These are phyloP conservation scores for Trichogramma evanescens DNA, from an alignment of 2,888 invertebrate species.

Conservation along the genomic window DNA sequence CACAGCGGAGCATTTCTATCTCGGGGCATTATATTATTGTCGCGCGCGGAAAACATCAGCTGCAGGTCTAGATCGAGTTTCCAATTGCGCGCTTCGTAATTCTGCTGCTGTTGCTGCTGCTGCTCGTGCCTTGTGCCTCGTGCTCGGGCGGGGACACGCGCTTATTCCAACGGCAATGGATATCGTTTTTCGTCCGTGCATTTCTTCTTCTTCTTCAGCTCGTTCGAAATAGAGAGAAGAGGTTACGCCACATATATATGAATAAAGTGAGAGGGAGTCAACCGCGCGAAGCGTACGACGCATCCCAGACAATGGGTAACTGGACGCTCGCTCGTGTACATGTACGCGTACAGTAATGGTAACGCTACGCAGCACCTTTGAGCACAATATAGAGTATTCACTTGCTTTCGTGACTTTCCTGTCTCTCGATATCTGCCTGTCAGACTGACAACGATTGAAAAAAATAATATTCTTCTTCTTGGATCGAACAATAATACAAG, in stretches of 20 bases:
- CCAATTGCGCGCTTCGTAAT: conserved; percentile 27
- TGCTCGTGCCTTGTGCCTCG: neutral
- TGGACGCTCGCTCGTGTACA: conserved; percentile 16
- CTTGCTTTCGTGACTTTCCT: conserved; percentile 29
- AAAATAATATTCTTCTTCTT: no score
- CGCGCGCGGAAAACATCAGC: no score
- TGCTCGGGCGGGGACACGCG: no score
- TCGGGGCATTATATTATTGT: no score
- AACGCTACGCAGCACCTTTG: conserved; percentile 16
- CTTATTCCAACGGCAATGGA: conserved; percentile 27
- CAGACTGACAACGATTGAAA: neutral
- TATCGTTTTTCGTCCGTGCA: conserved; percentile 36
- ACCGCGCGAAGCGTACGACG: neutral
- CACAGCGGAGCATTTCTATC: no score
- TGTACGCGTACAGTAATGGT: no score
- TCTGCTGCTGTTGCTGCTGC: no score
- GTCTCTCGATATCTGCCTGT: conserved; percentile 32
- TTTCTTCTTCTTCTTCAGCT: conserved; percentile 26
- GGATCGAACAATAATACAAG: no score
- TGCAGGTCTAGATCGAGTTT: conserved; percentile 27
- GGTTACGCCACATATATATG: neutral
- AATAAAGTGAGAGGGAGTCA: no score
- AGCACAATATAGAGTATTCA: no score
- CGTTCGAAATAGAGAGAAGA: neutral
- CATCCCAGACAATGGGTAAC: conserved; percentile 25